Base-by-base conservation (phyloP, 2,113 vertebrate species). In the Calyptommatus sinebrachiatus region DNA sequence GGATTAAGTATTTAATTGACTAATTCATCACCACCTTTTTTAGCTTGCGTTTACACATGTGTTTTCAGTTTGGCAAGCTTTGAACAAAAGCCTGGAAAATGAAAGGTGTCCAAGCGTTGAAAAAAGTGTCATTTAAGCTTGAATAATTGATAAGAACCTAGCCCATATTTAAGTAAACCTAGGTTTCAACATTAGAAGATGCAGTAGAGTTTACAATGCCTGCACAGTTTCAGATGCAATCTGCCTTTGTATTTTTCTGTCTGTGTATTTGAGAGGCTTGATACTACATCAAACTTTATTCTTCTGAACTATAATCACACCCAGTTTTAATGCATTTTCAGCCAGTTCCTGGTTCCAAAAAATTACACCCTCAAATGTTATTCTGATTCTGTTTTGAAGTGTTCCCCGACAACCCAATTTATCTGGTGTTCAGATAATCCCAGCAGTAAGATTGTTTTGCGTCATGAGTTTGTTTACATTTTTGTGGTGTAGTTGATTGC, bases 1-100 rank as follows among this genome's bases (percentile, higher is more conserved):
- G 86, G 90, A 89, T 92, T 90, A 79, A 71, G 88, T 53, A 79
- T 83, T 88, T 90, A 89, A 93, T 87, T 89, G 86, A 90, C 80
- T 92, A 84, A 88, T 90, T 87, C 76, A 86, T 80, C 85, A 76
- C 1, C 67, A 76, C 76, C 77, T 86, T 77, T 84, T 24, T 67
- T n/a, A 77, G 88, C 77, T 86, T 88, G 22, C 66, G 83, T 45
- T 87, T 89, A 86, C 89, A 78, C 89, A 86, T 89, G 76, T 77
- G 61, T 83, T 92, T 91, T 92, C 78, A 90, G 46, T 57, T 71
- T 62, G 46, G 24, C 46, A 82, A 70, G 82, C 81, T 85, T 87
- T 78, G 85, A 87, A 91, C 79, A 88, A 88, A 77, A 85, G 86
- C 72, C 68, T 83, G 29, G 74, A 76, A 80, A 85, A 80, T 45